Percentiles rank a stretch among this genome's conserved stretches.
Conservation (phyloP, 1,140 invertebrate genomes). For the Littorina saxatilis region DNA sequence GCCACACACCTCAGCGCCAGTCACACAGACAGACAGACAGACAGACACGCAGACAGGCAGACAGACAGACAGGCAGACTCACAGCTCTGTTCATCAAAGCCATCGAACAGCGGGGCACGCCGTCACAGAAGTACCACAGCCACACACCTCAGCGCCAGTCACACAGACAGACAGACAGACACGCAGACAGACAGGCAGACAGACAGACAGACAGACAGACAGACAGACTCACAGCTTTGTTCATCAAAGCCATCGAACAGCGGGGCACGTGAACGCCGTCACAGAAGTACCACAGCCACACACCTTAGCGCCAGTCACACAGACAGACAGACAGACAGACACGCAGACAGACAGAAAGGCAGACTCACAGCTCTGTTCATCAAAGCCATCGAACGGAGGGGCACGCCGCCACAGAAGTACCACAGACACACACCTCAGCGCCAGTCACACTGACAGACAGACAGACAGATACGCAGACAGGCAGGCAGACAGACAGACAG, state of each 20-base stretch:
- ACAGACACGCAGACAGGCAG: neutral
- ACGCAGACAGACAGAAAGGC: neutral
- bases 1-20: neutral
- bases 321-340: neutral
- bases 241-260: neutral
- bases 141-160: neutral
- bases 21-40: neutral
- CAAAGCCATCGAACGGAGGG: neutral
- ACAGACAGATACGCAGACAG: neutral
- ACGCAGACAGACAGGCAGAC: neutral
- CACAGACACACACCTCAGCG: neutral
- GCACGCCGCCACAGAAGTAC: neutral
- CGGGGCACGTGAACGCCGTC: neutral
- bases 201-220: neutral
- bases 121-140: too few relatives aligned
- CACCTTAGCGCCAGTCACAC: neutral
- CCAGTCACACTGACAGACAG: neutral
- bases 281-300: neutral
- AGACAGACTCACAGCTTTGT: neutral
- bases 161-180: neutral
- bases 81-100: neutral
- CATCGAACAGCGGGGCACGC: too few relatives aligned
- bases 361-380: too few relatives aligned
- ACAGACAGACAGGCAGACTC: neutral
- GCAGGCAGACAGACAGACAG: neutral